Percentiles rank a stretch among this genome's conserved stretches.
Conservation (phyloP, 2,113 vertebrate species). For the Tenrec ecaudatus region DNA sequence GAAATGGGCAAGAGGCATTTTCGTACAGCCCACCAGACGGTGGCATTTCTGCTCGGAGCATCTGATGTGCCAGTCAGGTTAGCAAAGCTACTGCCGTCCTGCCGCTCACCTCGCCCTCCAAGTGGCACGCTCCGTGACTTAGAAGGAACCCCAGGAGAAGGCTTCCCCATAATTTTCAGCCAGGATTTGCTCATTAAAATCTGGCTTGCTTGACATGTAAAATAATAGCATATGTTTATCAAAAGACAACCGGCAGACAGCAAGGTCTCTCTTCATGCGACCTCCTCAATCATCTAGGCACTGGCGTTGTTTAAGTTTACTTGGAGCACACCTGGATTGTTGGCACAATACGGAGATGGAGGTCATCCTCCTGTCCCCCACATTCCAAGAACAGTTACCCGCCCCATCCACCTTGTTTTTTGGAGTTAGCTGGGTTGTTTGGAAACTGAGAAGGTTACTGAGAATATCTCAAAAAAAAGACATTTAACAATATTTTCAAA, state of each 20-base stretch:
- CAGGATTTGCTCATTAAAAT: conserved; percentile 71
- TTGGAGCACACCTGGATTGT: conserved; percentile 36
- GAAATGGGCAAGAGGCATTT: conserved; percentile 81
- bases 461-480: background rate
- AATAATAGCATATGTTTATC: conserved; percentile 64
- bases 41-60: conserved; percentile 81
- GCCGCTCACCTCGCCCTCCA: conserved; percentile 75
- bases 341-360: background rate
- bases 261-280: conserved; percentile 43
- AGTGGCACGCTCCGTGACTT: conserved; percentile 58
- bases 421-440: background rate
- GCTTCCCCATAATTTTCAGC: conserved; percentile 71
- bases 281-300: conserved; percentile 66
- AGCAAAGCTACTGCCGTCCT: conserved; percentile 84
- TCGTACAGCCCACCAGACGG: conserved; percentile 76
- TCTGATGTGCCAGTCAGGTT: conserved; percentile 81
- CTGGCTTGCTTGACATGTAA: conserved; percentile 59
- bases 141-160: conserved; percentile 51
- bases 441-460: conserved; percentile 20
- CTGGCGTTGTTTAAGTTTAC: conserved; percentile 9
- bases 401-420: background rate
- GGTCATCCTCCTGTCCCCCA: background rate
- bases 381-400: background rate
- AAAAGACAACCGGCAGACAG: conserved; percentile 42
- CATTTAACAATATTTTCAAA: conserved; percentile 6